Evolutionary conservation across 2,113 vertebrate genomes (phyloP), one percentile per base, ranked within the genome.

Genomic region (Bubalus kerabau): DNA sequence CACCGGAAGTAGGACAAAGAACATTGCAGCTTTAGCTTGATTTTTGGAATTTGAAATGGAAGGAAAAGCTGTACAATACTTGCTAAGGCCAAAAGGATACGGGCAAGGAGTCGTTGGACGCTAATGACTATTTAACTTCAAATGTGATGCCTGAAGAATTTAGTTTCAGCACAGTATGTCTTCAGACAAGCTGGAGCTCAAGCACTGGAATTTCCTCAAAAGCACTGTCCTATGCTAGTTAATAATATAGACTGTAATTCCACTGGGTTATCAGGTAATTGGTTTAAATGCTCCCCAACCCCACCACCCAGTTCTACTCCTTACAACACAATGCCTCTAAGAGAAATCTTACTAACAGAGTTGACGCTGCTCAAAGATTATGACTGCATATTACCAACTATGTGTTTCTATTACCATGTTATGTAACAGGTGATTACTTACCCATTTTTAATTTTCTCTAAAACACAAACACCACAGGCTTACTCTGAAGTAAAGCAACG

Each of bases 401-500:
- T 7, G 71, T 71, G 50, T 60, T 74, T 28, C 16, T 56, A 67
- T 23, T 56, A 50, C 40, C 74, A 93, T 24, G 0, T 80, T 62
- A 93, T 24, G 0, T 80, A 93, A 48, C 28, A 96, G 23, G 26
- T 74, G 46, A 76, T 2, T 85, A 64, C 43, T 83, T 60, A 85
- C 11, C 71, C 36, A 90, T 46, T 59, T 43, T 71, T n/a, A 92
- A 92, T 17, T 1, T 54, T 92, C 40, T 95, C 87, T 82, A 83
- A 83, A 54, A 80, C 50, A 24, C 32, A 36, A 83, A 1, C 52
- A 90, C 64, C 11, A 71, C 40, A 71, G 5, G 4, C 46, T 56
- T 85, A 74, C 30, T 96, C 87, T 86, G 54, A 97, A 11, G 32
- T 92, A 97, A 97, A 95, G 23, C 56, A 76, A 67, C 87, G 91